Percentiles rank a stretch among this genome's conserved stretches.
These are phyloP conservation scores for Scaptomyza polygonia DNA, from an alignment of 2,888 invertebrate species.

Conservation along the genomic window DNA sequence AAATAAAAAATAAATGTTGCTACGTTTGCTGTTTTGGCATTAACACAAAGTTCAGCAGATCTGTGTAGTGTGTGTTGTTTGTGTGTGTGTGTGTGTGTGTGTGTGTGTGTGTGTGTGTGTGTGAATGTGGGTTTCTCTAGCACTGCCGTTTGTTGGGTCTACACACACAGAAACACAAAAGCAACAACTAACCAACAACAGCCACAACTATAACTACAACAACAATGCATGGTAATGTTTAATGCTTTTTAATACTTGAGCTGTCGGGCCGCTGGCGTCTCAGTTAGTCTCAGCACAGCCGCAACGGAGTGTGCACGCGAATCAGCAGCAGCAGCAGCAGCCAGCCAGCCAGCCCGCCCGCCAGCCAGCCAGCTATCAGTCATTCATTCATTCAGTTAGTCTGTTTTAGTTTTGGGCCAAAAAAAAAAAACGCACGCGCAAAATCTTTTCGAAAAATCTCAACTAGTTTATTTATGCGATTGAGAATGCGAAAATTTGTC, in stretches of 20 bases:
- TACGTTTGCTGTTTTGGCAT: constrained; percentile 66
- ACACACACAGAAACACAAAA: constrained; percentile 6
- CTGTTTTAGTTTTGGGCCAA: constrained; percentile 31
- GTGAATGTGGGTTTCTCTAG: constrained; percentile 9
- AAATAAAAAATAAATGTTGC: constrained; percentile 46
- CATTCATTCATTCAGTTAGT: constrained; percentile 4
- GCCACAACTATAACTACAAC: constrained; percentile 35
- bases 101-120: constrained; percentile 18
- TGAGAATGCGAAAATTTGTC: constrained; percentile 62
- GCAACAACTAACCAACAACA: constrained; percentile 3
- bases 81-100: constrained; percentile 20
- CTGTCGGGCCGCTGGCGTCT: constrained; percentile 78
- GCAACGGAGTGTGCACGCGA: constrained; percentile 84
- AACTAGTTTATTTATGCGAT: constrained; percentile 45
- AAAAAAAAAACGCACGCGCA: constrained; percentile 43
- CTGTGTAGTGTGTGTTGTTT: constrained; percentile 30
- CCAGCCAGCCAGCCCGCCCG: constrained; percentile 15
- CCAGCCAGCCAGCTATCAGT: constrained; percentile 6
- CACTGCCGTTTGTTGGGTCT: constrained; percentile 35
- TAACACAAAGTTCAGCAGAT: constrained; percentile 78
- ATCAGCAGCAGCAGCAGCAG: constrained; percentile 57
- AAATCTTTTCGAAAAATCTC: constrained; percentile 52
- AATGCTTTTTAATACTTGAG: constrained; percentile 83
- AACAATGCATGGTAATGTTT: constrained; percentile 73
- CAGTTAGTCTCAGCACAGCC: constrained; percentile 84